These are phyloP conservation scores for Criorhina ranunculi DNA, from an alignment of 2,888 invertebrate genomes.

Conservation along the genomic window DNA sequence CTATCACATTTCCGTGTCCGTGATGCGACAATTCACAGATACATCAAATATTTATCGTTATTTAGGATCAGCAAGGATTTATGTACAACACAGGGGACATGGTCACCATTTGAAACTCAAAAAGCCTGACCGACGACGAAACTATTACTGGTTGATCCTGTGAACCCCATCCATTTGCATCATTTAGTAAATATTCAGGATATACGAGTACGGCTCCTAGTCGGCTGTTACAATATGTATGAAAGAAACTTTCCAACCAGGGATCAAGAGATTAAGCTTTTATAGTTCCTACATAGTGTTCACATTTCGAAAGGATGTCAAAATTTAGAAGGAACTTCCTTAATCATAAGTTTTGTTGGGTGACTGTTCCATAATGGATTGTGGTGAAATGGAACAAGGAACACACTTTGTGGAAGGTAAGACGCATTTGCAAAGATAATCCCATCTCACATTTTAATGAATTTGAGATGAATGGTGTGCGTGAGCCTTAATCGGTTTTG, in stretches of 20 bases:
- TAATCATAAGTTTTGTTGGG: neutral
- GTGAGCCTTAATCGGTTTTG: constrained; percentile 16
- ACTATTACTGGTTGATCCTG: constrained; percentile 34
- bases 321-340: neutral
- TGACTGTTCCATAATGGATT: constrained; percentile 1
- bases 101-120: constrained; percentile 4
- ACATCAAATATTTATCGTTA: constrained; percentile 44
- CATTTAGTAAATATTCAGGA: constrained; percentile 45
- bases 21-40: constrained; percentile 28
- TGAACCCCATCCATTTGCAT: constrained; percentile 20
- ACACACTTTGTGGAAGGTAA: neutral
- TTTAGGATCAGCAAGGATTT: too few species aligned
- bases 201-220: constrained; percentile 1
- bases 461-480: constrained; percentile 28
- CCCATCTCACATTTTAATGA: constrained; percentile 51
- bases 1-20: constrained; percentile 1
- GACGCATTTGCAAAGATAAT: constrained; percentile 25
- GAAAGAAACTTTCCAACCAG: neutral
- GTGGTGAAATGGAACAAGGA: neutral
- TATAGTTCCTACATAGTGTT: neutral
- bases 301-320: neutral
- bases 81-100: too few species aligned
- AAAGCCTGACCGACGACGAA: constrained; percentile 28
- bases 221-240: constrained; percentile 7
- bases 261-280: constrained; percentile 1